Evolutionary conservation across 2,888 invertebrate species (phyloP).

Genomic region (Polydrusus pterygomalis): DNA sequence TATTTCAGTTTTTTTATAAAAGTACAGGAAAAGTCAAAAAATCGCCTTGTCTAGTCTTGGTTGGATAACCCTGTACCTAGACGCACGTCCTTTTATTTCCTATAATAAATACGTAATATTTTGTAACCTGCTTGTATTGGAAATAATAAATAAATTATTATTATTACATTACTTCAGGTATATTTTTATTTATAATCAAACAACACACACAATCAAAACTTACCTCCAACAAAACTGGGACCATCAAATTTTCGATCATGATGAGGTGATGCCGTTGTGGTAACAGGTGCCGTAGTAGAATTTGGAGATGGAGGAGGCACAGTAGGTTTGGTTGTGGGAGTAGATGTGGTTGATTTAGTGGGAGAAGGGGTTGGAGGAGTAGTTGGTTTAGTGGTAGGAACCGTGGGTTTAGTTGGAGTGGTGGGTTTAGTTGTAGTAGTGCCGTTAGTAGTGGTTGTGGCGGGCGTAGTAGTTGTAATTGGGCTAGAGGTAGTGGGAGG

Average conservation of each 20-base stretch:
- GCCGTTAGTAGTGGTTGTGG: too few species aligned
- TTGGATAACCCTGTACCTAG: too few species aligned
- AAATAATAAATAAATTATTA: too few species aligned
- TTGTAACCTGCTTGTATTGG: too few species aligned
- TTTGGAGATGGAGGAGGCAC: constrained; percentile 60
- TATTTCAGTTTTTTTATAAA: too few species aligned
- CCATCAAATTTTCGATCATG: constrained; percentile 76
- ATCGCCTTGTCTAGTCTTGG: too few species aligned
- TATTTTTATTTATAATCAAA: too few species aligned
- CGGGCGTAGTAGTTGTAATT: neutral
- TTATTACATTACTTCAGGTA: too few species aligned
- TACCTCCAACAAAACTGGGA: constrained; percentile 87
- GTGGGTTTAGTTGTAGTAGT: constrained; percentile 25
- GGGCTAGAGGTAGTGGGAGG: too few species aligned
- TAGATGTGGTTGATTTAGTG: constrained; percentile 51
- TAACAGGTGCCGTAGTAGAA: constrained; percentile 55
- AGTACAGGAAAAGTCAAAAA: too few species aligned
- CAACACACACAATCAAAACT: neutral
- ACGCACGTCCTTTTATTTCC: too few species aligned
- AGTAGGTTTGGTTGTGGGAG: constrained; percentile 42
- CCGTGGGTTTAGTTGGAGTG: constrained; percentile 51
- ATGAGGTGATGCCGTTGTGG: constrained; percentile 56
- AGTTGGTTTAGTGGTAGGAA: constrained; percentile 52
- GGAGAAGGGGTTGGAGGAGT: constrained; percentile 54
- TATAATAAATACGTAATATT: too few species aligned